Conservation (phyloP, 1,140 invertebrate species). For the Planococcus citri region DNA sequence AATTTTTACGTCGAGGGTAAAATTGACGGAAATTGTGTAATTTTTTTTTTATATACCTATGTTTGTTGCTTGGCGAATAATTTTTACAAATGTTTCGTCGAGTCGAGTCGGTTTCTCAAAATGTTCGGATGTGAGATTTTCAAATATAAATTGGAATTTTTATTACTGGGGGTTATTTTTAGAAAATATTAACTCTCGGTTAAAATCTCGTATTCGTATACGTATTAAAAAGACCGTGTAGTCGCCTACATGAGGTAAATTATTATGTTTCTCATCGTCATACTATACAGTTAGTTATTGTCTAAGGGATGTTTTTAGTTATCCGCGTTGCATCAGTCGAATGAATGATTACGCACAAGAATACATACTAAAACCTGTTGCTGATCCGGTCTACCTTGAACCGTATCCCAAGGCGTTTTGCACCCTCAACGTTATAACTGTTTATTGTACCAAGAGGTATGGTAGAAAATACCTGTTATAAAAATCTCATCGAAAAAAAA, state of each 20-base stretch:
- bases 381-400: constrained; percentile 1
- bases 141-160: too few species aligned
- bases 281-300: too few species aligned
- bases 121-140: too few species aligned
- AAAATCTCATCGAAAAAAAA: background rate
- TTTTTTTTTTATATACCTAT: too few species aligned
- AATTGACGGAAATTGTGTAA: too few species aligned
- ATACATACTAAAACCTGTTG: background rate
- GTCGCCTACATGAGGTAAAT: background rate
- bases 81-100: too few species aligned
- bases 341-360: background rate
- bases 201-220: too few species aligned
- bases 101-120: too few species aligned
- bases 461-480: background rate
- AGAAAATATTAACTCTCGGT: too few species aligned
- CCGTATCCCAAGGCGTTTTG: constrained; percentile 5
- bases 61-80: too few species aligned
- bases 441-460: background rate
- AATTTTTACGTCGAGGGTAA: background rate
- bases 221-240: too few species aligned
- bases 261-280: background rate
- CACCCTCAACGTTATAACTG: constrained; percentile 2
- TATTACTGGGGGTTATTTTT: too few species aligned
- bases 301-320: background rate
- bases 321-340: background rate